A percentile compares a stretch with the other conserved stretches of the same genome.
These are phyloP conservation scores for Drosophila ustulata DNA, from an alignment of 2,888 invertebrate genomes.

Conservation along the genomic window DNA sequence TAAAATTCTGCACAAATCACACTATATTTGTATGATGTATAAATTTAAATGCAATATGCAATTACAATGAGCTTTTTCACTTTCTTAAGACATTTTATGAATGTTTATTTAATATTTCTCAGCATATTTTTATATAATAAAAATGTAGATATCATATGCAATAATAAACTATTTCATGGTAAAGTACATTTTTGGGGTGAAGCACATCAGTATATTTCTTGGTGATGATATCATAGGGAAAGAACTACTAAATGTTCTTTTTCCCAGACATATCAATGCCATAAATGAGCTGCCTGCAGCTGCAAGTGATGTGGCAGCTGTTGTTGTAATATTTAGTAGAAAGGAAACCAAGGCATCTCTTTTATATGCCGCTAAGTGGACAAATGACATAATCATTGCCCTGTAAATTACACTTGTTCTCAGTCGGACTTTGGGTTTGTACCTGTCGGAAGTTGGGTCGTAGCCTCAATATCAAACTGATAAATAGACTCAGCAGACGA, in stretches of 20 bases:
- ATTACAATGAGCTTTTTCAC: too few species aligned
- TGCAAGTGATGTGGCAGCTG: neutral
- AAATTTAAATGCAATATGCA: too few species aligned
- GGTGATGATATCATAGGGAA: constrained; percentile 15
- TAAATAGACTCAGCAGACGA: constrained; percentile 31
- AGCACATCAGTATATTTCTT: neutral
- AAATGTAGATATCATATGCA: neutral
- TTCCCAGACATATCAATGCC: neutral
- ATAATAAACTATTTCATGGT: neutral
- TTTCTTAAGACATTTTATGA: too few species aligned
- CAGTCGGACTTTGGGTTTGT: constrained; percentile 8
- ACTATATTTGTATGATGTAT: neutral
- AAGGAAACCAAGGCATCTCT: neutral
- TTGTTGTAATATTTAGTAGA: neutral
- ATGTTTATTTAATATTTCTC: too few species aligned
- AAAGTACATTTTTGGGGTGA: neutral
- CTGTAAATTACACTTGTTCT: constrained; percentile 3
- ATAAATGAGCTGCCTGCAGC: neutral
- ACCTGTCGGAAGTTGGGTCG: constrained; percentile 18
- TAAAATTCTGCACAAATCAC: too few species aligned
- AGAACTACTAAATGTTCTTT: neutral
- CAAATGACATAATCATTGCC: constrained; percentile 11
- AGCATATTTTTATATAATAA: neutral
- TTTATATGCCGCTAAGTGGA: neutral
- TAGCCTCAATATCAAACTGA: constrained; percentile 44